Percentiles rank a stretch among this genome's conserved stretches.
These are phyloP conservation scores for Zaprionus obscuricornis DNA, from an alignment of 2,888 invertebrate species.

Conservation along the genomic window DNA sequence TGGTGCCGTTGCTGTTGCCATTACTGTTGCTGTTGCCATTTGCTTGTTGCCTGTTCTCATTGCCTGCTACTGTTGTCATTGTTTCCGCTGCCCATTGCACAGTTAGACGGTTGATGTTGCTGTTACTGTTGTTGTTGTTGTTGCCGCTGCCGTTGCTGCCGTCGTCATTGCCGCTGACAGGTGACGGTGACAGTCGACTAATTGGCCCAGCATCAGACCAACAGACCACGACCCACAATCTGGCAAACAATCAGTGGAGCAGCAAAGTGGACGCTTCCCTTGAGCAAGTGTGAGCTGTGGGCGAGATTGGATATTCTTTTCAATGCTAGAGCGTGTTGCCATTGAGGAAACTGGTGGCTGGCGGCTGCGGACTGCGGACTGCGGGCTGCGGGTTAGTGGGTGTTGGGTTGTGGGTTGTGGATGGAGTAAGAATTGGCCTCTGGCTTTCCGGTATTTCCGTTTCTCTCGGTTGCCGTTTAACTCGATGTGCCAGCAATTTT, in stretches of 20 bases:
- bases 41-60: no score
- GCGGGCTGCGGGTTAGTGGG: no score
- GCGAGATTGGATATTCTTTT: not conserved
- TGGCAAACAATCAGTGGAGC: constrained; percentile 43
- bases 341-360: not conserved
- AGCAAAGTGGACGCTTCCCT: constrained; percentile 42
- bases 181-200: constrained; percentile 62
- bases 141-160: constrained; percentile 11
- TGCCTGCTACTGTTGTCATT: constrained; percentile 14
- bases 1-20: constrained; percentile 3
- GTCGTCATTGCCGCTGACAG: constrained; percentile 34
- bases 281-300: not conserved
- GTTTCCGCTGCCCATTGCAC: constrained; percentile 16
- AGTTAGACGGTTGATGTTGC: not conserved
- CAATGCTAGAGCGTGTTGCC: constrained; percentile 9
- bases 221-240: constrained; percentile 50
- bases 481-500: constrained; percentile 47
- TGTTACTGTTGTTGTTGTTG: constrained; percentile 13
- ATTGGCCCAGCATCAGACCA: constrained; percentile 50
- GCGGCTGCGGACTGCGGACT: no score
- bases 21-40: constrained; percentile 19
- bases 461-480: constrained; percentile 10
- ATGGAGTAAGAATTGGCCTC: no score
- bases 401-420: no score
- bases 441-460: constrained; percentile 25